phyloP scores from a whole-genome alignment of 53 echinoderm and acorn worm species.

The Patiria pectinifera region DNA sequence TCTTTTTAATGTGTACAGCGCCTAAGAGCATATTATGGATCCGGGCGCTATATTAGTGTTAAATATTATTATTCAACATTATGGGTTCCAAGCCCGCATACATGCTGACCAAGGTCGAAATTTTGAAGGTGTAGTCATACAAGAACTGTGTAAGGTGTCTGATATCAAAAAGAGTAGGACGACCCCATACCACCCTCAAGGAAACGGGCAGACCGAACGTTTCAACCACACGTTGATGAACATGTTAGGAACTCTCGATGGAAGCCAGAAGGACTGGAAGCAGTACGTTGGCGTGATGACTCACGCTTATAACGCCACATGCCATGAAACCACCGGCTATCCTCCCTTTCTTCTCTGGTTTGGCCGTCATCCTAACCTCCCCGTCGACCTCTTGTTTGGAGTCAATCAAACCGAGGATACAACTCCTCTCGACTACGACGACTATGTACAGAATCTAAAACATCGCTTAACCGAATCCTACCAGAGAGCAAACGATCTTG shows the following conservation, averaged over 20 bases:
- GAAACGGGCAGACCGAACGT: constrained; percentile 49
- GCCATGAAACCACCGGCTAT: constrained; percentile 36
- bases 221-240: constrained; percentile 62
- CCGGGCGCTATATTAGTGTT: too few species aligned
- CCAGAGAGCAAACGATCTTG: constrained; percentile 6
- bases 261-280: constrained; percentile 60
- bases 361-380: constrained; percentile 20
- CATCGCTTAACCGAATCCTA: background rate
- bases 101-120: constrained; percentile 78
- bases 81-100: constrained; percentile 61
- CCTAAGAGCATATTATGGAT: too few species aligned
- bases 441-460: background rate
- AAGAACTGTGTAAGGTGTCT: background rate
- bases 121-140: constrained; percentile 54
- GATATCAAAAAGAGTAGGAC: constrained; percentile 21
- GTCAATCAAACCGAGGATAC: background rate
- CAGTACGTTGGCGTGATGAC: constrained; percentile 8
- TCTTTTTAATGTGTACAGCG: too few species aligned
- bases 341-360: constrained; percentile 42
- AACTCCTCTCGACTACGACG: background rate
- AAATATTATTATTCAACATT: constrained; percentile 64
- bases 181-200: constrained; percentile 35
- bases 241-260: constrained; percentile 54
- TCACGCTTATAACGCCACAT: constrained; percentile 44
- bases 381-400: constrained; percentile 56